These are phyloP conservation scores for Hylomyscus alleni DNA, from an alignment of 2,797 vertebrate species.

Conservation along the genomic window DNA sequence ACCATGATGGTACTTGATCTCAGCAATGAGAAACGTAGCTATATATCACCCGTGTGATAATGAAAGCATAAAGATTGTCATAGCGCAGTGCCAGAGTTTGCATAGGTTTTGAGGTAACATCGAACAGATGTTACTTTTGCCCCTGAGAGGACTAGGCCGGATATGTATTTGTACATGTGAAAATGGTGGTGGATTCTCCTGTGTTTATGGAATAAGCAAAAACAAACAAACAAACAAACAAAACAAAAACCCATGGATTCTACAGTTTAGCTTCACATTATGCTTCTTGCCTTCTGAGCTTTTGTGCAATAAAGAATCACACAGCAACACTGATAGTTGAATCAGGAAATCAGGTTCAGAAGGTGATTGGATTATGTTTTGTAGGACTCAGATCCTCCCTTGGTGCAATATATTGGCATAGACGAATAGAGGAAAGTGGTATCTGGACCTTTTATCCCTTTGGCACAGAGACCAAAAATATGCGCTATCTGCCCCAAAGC, in stretches of 20 bases:
- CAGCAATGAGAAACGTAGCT: not conserved
- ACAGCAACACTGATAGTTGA: conserved; percentile 53
- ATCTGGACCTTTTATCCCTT: not conserved
- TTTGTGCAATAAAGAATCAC: conserved; percentile 56
- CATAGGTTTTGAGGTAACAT: not conserved
- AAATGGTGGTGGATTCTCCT: not conserved
- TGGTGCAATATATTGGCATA: not conserved
- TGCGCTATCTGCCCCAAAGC: not conserved
- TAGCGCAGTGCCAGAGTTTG: not conserved
- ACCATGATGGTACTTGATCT: not conserved
- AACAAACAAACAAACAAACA: not conserved
- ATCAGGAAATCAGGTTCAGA: conserved; percentile 70
- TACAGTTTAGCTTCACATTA: conserved; percentile 46
- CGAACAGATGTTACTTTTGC: not conserved
- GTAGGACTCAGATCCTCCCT: conserved; percentile 20
- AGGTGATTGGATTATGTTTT: conserved; percentile 60
- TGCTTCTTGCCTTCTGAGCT: not conserved
- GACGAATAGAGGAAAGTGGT: not conserved
- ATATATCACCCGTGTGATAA: not conserved
- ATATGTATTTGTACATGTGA: not conserved
- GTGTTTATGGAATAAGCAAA: conserved; percentile 1
- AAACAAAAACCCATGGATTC: not conserved
- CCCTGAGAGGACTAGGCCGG: not conserved
- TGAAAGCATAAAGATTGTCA: not conserved
- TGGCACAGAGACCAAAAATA: not conserved